Evolutionary conservation across 2,888 invertebrate species (phyloP).

Genomic region (Leptodirus hochenwartii): DNA sequence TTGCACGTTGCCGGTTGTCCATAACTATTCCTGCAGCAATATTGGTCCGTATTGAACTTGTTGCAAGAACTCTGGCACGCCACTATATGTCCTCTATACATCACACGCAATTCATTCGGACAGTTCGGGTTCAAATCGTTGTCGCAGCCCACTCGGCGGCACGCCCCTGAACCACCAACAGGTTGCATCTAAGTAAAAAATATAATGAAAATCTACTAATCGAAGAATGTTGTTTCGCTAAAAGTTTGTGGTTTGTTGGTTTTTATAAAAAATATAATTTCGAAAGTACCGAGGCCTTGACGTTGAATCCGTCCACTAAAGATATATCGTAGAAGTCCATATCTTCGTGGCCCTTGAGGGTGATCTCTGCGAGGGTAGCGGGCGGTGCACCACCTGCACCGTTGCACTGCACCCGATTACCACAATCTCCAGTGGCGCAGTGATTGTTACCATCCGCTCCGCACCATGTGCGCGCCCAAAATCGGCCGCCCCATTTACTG

Average conservation of each 20-base stretch:
- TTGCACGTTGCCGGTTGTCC: constrained; percentile 21
- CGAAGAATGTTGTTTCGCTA: too few species aligned
- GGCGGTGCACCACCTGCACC: constrained; percentile 25
- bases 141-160: constrained; percentile 10
- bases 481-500: constrained; percentile 25
- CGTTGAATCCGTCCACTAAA: constrained; percentile 29
- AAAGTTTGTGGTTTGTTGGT: too few species aligned
- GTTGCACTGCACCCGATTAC: constrained; percentile 20
- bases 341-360: constrained; percentile 19
- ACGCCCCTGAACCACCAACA: constrained; percentile 12
- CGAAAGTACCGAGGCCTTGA: constrained; percentile 17
- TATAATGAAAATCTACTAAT: too few species aligned
- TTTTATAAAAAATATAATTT: too few species aligned
- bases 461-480: constrained; percentile 30
- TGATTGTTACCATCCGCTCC: constrained; percentile 14
- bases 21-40: constrained; percentile 24
- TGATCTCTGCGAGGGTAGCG: constrained; percentile 26
- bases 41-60: constrained; percentile 21
- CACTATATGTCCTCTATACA: constrained; percentile 8
- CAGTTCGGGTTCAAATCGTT: constrained; percentile 12
- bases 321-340: constrained; percentile 28
- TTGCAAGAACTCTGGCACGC: constrained; percentile 18
- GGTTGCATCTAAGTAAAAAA: constrained; percentile 14
- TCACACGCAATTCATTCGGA: constrained; percentile 10
- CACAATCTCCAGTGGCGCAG: constrained; percentile 22